Percentiles rank a stretch among this genome's conserved stretches.
Evolutionary conservation across 2,113 vertebrate species (phyloP).

Genomic region (Otocyon megalotis): DNA sequence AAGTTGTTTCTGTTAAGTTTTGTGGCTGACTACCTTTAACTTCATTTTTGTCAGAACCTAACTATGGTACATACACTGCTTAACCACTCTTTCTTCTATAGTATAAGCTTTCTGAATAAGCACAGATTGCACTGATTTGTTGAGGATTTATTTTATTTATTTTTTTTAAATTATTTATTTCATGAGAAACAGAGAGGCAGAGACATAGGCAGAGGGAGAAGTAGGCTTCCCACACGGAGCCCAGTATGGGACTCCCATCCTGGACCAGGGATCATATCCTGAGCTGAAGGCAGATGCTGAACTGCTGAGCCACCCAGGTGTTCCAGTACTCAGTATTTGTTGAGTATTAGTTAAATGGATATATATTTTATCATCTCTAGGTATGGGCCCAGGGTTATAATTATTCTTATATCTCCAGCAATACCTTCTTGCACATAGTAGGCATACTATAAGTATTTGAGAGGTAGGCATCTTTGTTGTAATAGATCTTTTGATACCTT

Average conservation of each 20-base stretch:
- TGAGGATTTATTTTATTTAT: not conserved
- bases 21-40: not conserved
- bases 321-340: not conserved
- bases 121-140: not conserved
- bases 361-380: not conserved
- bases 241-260: too few species aligned
- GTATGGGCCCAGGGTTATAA: not conserved
- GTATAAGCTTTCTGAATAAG: not conserved
- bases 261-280: too few species aligned
- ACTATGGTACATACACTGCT: not conserved
- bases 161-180: too few species aligned
- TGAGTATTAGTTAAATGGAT: slow-evolving; percentile 30
- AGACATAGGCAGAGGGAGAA: too few species aligned
- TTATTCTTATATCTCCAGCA: not conserved
- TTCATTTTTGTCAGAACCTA: not conserved
- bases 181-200: too few species aligned
- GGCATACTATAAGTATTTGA: not conserved
- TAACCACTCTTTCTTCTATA: not conserved
- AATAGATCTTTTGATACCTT: not conserved
- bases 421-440: not conserved
- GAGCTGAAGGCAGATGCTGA: too few species aligned
- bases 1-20: not conserved
- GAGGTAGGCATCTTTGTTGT: slow-evolving; percentile 35
- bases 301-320: too few species aligned
- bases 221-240: too few species aligned